A percentile compares a stretch with the other conserved stretches of the same genome.
Evolutionary conservation across 2,888 invertebrate species (phyloP).

Genomic region (Apamea epomidion): DNA sequence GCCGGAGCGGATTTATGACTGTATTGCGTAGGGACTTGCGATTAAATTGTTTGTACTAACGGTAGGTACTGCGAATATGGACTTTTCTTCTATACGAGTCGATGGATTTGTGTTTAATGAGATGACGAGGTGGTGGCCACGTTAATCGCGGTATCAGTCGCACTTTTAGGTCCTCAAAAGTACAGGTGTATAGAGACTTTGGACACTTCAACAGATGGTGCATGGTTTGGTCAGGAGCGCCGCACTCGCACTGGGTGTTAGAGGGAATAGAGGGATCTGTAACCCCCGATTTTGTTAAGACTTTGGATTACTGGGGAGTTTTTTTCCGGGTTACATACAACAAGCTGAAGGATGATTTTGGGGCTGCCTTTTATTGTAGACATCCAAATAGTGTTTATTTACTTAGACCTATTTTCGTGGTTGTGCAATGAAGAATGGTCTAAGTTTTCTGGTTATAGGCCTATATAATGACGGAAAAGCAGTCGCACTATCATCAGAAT

Average conservation of each 20-base stretch:
- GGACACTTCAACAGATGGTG: background rate
- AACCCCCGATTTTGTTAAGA: background rate
- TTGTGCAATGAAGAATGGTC: too few relatives aligned
- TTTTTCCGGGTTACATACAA: background rate
- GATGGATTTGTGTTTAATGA: background rate
- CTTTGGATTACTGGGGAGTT: too few relatives aligned
- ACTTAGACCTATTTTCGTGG: too few relatives aligned
- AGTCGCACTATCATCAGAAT: background rate
- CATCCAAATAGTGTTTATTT: too few relatives aligned
- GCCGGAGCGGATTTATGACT: conserved; percentile 28
- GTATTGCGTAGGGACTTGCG: background rate
- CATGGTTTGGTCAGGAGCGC: background rate
- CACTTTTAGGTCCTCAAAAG: background rate
- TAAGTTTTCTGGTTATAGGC: too few relatives aligned
- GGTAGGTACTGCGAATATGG: background rate
- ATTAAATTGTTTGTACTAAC: background rate
- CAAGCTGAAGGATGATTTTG: too few relatives aligned
- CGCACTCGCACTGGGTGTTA: background rate
- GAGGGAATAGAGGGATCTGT: background rate
- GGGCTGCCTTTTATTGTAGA: too few relatives aligned
- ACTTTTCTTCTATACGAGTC: background rate
- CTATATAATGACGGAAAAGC: too few relatives aligned
- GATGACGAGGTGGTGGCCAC: background rate
- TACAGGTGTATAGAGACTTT: background rate
- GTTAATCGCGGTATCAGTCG: background rate